These are phyloP conservation scores for Eristalis arbustorum DNA, from an alignment of 2,888 invertebrate species.

Conservation along the genomic window DNA sequence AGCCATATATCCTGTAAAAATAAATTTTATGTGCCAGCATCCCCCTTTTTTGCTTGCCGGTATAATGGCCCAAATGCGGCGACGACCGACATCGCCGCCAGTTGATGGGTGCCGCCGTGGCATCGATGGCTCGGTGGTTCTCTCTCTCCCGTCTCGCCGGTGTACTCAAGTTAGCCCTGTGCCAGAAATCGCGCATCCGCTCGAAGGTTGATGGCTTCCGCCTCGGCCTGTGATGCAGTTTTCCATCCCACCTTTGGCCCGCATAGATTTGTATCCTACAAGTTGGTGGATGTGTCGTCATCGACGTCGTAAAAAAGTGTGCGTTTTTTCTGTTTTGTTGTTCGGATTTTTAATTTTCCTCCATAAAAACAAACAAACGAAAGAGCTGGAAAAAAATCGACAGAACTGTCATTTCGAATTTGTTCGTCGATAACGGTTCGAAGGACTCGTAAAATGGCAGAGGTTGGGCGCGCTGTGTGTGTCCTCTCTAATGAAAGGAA, in stretches of 20 bases:
- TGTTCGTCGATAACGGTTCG: slow-evolving; percentile 68
- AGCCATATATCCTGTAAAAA: slow-evolving; percentile 68
- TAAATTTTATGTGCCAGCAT: slow-evolving; percentile 70
- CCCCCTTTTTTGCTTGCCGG: slow-evolving; percentile 19
- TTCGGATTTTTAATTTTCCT: slow-evolving; percentile 63
- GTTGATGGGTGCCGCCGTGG: slow-evolving; percentile 46
- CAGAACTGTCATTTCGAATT: slow-evolving; percentile 66
- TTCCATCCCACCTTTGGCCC: background rate
- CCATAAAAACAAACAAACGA: slow-evolving; percentile 29
- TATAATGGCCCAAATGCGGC: slow-evolving; percentile 51
- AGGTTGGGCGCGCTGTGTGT: slow-evolving; percentile 34
- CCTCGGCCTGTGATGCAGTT: background rate
- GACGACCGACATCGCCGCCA: slow-evolving; percentile 7
- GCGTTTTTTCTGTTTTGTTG: slow-evolving; percentile 46
- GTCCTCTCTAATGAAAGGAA: slow-evolving; percentile 52
- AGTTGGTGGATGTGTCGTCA: slow-evolving; percentile 59
- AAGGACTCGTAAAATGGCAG: slow-evolving; percentile 68
- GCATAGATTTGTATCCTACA: slow-evolving; percentile 49
- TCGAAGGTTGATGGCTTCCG: slow-evolving; percentile 16
- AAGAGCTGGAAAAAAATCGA: background rate
- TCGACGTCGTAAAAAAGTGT: slow-evolving; percentile 51
- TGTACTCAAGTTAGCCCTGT: slow-evolving; percentile 52
- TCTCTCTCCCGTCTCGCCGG: background rate
- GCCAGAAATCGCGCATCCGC: slow-evolving; percentile 43
- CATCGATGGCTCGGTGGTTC: background rate